These are phyloP conservation scores for Trichonephila clavata DNA, from an alignment of 1,140 invertebrate species.

Conservation along the genomic window DNA sequence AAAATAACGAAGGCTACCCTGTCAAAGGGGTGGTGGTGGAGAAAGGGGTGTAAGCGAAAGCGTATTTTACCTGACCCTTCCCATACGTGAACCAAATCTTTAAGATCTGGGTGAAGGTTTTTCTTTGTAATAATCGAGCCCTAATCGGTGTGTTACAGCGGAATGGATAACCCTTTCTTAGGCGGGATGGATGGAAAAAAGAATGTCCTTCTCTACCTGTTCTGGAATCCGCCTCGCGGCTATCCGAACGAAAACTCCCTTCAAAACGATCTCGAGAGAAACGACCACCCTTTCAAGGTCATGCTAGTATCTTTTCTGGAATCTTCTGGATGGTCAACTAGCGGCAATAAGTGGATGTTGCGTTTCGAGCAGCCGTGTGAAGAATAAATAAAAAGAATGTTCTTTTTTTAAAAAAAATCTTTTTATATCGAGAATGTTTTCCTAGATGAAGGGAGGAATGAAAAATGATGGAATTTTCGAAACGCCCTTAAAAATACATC, in stretches of 20 bases:
- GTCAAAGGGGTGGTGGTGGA: neutral
- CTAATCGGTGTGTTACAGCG: neutral
- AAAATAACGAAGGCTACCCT: neutral
- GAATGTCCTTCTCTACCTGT: constrained; percentile 8
- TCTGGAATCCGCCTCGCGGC: constrained; percentile 8
- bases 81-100: constrained; percentile 17
- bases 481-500: neutral
- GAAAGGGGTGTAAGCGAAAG: neutral
- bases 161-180: neutral
- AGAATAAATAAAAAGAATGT: neutral
- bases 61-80: neutral
- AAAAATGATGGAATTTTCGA: neutral
- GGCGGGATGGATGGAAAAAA: neutral
- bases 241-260: neutral
- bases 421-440: too few species aligned
- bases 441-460: neutral
- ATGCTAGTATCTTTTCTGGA: constrained; percentile 3
- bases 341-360: constrained; percentile 3
- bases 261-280: neutral
- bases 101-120: constrained; percentile 22
- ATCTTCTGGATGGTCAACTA: constrained; percentile 11
- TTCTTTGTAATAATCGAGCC: neutral
- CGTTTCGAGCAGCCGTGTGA: neutral
- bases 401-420: neutral
- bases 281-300: constrained; percentile 20